Base-by-base conservation (phyloP, 2,797 vertebrate genomes). In the Chrosomus eos region DNA sequence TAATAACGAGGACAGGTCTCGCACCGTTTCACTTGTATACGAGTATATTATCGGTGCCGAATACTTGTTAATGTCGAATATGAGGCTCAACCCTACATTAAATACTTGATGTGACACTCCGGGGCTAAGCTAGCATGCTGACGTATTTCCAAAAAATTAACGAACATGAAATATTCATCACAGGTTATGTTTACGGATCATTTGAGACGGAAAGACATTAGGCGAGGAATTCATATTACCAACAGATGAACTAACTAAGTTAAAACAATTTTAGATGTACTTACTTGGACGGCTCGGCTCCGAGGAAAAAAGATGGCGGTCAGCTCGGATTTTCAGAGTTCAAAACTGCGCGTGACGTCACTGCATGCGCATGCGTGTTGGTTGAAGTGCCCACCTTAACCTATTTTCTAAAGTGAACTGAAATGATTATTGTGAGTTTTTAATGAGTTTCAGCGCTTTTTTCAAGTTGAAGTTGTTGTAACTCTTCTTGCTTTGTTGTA, bases 391-490 rank as follows among this genome's bases (percentile, higher is more conserved):
- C 51, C 18, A 53, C 19, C 43, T 4, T 14, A 7, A 53, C 51
- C 48, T 51, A 51, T 51, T 51, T 53, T 53, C 51, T 21, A 18
- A 53, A 53, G 51, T 58, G 9, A n/a, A 58, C 55, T 58, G 55
- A 58, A 58, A 58, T 58, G n/a, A 58, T 58, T 53, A 51, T 43
- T 43, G 10, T 19, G 23, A 58, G 55, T 58, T 58, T n/a, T 58
- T 11, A 58, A 58, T n/a, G 23, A 10, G 55, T 58, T 58, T 58
- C 55, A 23, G 9, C 3, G 23, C 10, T n/a, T n/a, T 58, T 58
- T 58, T n/a, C 55, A 58, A n/a, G 55, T n/a, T 58, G 55, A 58
- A n/a, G 55, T 58, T 58, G 55, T 58, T 58, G 55, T n/a, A n/a
- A n/a, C 55, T 58, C 55, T 58, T 58, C 55, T n/a, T 58, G n/a